Base-by-base conservation (phyloP, 2,888 invertebrate species). In the Phymatocera aterrima region DNA sequence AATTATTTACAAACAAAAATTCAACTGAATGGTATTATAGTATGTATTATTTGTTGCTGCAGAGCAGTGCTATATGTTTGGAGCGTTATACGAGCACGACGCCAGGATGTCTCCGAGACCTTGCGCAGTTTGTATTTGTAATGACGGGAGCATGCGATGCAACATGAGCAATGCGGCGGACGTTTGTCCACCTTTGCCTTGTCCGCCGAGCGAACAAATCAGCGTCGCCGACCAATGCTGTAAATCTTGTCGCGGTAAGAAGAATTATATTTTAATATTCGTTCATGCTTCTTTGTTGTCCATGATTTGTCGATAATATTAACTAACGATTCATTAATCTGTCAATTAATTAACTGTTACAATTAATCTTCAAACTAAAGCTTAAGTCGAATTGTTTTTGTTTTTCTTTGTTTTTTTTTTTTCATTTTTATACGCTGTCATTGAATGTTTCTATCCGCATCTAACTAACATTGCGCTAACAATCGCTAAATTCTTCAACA, bases 181-280 rank as follows among this genome's bases (percentile, higher is more conserved):
- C 79, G 93, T 93, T 84, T 97, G 97, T 91, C 96, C 97, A 70
- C 92, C 93, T 85, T 93, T 97, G 84, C 93, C 94, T 77, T 97
- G 97, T 91, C 95, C 96, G 82, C 92, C 93, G 74, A 93, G 93
- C 82, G 94, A 96, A 88, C 96, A 96, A 91, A 95, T 97, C 90
- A 94, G 94, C 85, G 95, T 96, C 81, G 95, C 95, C 72, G 97
- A 95, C 80, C 95, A 96, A 91, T 97, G 97, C 92, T 97, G 97
- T 93, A 96, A 96, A 90, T 96, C 96, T 89, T 97, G 97, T 91
- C 95, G 95, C 92, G 97, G 97, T 96, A 91, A 83, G 84, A 74
- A 70, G 21, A 37, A 74, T 64, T 77, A 61, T 12, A 31, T 77
- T 64, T 51, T 40, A 24, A 77, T 77, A 79, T 68, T 78, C 72